phyloP scores from a whole-genome alignment of 2,888 invertebrate species.

The Pachymerium ferrugineum region DNA sequence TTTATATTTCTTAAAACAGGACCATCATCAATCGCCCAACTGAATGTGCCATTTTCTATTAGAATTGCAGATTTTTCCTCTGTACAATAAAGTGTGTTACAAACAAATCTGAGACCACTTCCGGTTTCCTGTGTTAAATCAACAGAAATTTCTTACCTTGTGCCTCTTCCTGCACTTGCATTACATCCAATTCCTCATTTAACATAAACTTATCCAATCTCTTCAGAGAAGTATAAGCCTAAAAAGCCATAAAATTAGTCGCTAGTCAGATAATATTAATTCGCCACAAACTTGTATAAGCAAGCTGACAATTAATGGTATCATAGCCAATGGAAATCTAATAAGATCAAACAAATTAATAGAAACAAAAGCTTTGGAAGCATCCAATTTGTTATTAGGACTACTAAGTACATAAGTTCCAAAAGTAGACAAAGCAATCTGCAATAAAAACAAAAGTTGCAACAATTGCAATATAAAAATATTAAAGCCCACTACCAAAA shows the following conservation, averaged over 20 bases:
- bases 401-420: slow-evolving; percentile 65
- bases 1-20: slow-evolving; percentile 69
- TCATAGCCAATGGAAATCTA: slow-evolving; percentile 74
- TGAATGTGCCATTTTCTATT: slow-evolving; percentile 79
- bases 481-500: slow-evolving; percentile 42
- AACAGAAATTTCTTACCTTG: not conserved
- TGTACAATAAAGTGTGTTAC: slow-evolving; percentile 48
- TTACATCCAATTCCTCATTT: slow-evolving; percentile 74
- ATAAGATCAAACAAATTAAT: slow-evolving; percentile 80
- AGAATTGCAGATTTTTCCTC: slow-evolving; percentile 62
- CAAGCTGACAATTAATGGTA: slow-evolving; percentile 70
- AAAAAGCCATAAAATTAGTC: not conserved
- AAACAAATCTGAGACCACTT: slow-evolving; percentile 33
- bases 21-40: slow-evolving; percentile 69
- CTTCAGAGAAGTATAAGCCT: slow-evolving; percentile 76
- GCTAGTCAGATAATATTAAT: not conserved
- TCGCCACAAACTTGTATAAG: not conserved
- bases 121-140: not conserved
- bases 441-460: not conserved
- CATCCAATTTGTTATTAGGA: slow-evolving; percentile 64
- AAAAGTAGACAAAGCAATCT: slow-evolving; percentile 68
- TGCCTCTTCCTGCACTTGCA: not conserved
- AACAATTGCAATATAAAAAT: not conserved
- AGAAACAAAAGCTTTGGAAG: slow-evolving; percentile 78
- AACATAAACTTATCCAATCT: slow-evolving; percentile 90